Base-by-base conservation (phyloP, 2,797 vertebrate genomes). In the Staurois parvus region DNA sequence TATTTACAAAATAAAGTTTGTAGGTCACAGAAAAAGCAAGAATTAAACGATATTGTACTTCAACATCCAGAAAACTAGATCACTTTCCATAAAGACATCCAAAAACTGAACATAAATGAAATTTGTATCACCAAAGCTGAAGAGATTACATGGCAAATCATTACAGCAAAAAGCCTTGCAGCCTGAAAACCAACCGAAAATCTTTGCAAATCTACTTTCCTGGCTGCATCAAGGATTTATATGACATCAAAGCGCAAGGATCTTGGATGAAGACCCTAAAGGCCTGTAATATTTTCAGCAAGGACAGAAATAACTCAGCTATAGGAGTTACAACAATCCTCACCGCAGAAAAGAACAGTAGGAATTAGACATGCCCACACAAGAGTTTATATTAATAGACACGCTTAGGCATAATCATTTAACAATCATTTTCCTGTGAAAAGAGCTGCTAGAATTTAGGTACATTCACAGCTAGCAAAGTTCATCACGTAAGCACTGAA, bases 181-280 rank as follows among this genome's bases (percentile, higher is more conserved):
- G 83, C 10, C 45, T 84, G 32, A 72, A 84, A 77, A 66, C 9
- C 42, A 5, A 78, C 26, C 17, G 67, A 64, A 84, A 76, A 84
- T 30, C 82, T 84, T 69, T 59, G 66, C 48, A 72, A 84, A 84
- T 84, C 76, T 84, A 56, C 76, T 79, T 78, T 79, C 10, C 83
- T 48, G 68, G 76, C 52, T 73, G 83, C 11, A 19, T 9, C 13
- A 9, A 62, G 67, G 83, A 84, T 79, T 79, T 84, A 72, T 56
- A 66, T 45, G 75, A 72, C 75, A 69, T 84, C 83, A 84, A 72
- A 72, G 83, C 72, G n/a, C 40, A 12, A 40, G 76, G 72, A 76
- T 83, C 45, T n/a, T 24, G 34, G 48, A 26, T 32, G 76, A 29
- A 64, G 52, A 84, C 67, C 67, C 83, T 84, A 42, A 59, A 42